Base-by-base conservation (phyloP, 2,113 vertebrate genomes). In the Copsychus sechellarum region DNA sequence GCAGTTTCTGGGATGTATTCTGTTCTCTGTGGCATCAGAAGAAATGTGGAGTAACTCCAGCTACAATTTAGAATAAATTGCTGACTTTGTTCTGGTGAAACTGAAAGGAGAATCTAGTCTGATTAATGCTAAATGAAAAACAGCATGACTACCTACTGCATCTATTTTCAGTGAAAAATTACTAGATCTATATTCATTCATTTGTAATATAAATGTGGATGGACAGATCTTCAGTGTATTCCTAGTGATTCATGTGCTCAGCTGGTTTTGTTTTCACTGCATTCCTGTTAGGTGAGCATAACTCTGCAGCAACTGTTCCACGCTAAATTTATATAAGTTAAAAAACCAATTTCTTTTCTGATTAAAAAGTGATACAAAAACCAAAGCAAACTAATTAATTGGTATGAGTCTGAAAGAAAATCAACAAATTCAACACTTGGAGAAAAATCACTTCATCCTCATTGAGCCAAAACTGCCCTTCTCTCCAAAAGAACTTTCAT, bases 131-230 rank as follows among this genome's bases (percentile, higher is more conserved):
- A 92, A 79, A 81, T 76, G 43, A 69, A 83, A 67, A 91, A 51
- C 29, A 88, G 14, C 21, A 64, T 58, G 66, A 67, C 29, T 74
- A 70, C 21, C 56, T 82, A 51, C 26, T 88, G 38, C 58, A 92
- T 23, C 14, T 90, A 60, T 67, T 92, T 94, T 74, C 47, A 45
- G n/a, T 78, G 81, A 81, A 86, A 95, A 93, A 86, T 81, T 69
- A 34, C 51, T 69, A 61, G 20, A 74, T 61, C 45, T 73, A 13
- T 48, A 88, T 43, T 58, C 15, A 48, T 74, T 76, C 14, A 40
- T 61, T 83, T 83, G 66, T 56, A 76, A 80, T 80, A 90, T n/a
- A 62, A 86, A 69, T 43, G 31, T 80, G 76, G 21, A 79, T 34
- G 15, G 86, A 81, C 26, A 85, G 65, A 64, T 67, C 29, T 87